Evolutionary conservation across 2,113 vertebrate species (phyloP).

Genomic region (Boulengeromyrus knoepffleri): DNA sequence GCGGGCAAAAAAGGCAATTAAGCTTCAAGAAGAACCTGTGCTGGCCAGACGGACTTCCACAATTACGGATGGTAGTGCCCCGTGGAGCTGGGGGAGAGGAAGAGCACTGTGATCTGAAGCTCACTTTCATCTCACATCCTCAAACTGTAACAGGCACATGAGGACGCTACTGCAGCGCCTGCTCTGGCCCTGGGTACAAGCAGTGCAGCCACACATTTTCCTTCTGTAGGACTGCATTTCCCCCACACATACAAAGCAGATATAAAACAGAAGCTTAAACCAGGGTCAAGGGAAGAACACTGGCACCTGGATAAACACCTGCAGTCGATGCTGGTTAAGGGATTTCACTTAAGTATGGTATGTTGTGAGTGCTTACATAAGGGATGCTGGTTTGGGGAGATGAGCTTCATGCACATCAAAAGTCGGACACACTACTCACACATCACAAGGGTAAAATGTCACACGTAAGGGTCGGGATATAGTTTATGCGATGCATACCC

Average conservation of each 20-base stretch:
- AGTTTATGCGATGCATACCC: not conserved
- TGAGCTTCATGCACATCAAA: not conserved
- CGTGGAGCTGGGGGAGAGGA: constrained; percentile 9
- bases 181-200: constrained; percentile 9
- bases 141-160: constrained; percentile 25
- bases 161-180: constrained; percentile 1
- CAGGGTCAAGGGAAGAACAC: not conserved
- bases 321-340: not conserved
- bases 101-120: constrained; percentile 22
- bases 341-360: not conserved
- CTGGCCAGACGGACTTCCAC: constrained; percentile 17
- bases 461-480: not conserved
- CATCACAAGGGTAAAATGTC: not conserved
- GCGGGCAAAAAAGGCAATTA: constrained; percentile 20
- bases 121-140: constrained; percentile 30
- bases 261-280: not conserved
- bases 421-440: not conserved
- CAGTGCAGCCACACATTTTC: not conserved
- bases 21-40: constrained; percentile 19
- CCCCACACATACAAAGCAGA: not conserved
- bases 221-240: not conserved
- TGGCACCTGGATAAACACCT: not conserved
- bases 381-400: not conserved
- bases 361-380: not conserved
- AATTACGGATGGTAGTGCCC: constrained; percentile 29